Base-by-base conservation (phyloP, 1,140 invertebrate species). In the Caenorhabditis remanei region DNA sequence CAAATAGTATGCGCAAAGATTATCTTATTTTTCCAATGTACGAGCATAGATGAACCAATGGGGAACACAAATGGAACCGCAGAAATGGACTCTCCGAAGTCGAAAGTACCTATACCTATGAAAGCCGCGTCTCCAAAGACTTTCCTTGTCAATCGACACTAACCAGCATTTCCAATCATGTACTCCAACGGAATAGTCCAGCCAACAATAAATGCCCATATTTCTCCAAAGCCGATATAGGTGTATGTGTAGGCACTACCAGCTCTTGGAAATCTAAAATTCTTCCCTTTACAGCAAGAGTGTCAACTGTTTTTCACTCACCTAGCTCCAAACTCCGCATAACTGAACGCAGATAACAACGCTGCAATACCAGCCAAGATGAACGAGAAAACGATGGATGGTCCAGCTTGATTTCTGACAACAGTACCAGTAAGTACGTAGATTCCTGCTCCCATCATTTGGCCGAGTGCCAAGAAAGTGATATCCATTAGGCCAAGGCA, bases 181-280 rank as follows among this genome's bases (percentile, higher is more conserved):
- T 93, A 92, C 89, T 93, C 93, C 93, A 93, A 75, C 56, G 93
- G 89, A 67, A 94, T 91, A 87, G 93, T 93, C 97, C 97, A 98
- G 21, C 96, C 97, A 89, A 97, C 97, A 50, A 97, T 95, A 90
- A 98, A 98, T 0, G 96, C 97, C 95, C 96, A 97, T 90, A 98
- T 96, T 93, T 98, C 97, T 5, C 97, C 97, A 82, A 98, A 94
- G 50, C 95, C 96, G 50, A 96, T 95, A 87, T 93, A 94, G 24
- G 92, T 91, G 88, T 93, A 94, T 5, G 93, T 90, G 91, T 98
- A 98, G 1, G 96, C 96, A 5, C 96, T 96, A 3, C 97, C 97
- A 24, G 96, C 96, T 93, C 96, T 95, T 0, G 97, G 97, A 79
- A 97, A 95, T 67, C 96, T 94, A 0, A 24, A 89, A 71, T 75